These are phyloP conservation scores for Papilio polytes DNA, from an alignment of 1,140 invertebrate species.

Conservation along the genomic window DNA sequence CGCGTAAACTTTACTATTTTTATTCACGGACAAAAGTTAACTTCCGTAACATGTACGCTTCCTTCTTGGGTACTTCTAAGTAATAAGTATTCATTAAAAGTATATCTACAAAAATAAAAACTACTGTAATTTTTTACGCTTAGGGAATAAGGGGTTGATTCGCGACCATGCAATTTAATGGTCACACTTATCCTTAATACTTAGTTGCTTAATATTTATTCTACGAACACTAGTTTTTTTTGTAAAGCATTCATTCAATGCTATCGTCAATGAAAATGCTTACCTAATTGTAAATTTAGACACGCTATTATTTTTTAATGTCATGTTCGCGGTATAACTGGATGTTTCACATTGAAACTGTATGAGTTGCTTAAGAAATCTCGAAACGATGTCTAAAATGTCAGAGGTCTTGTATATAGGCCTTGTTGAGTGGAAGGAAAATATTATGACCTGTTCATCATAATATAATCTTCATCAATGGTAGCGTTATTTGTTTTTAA, in stretches of 20 bases:
- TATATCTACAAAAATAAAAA: too few relatives aligned
- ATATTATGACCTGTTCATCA: too few relatives aligned
- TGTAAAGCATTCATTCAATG: not conserved
- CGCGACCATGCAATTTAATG: too few relatives aligned
- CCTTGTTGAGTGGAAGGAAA: not conserved
- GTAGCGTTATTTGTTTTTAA: not conserved
- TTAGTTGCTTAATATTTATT: too few relatives aligned
- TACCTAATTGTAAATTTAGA: not conserved
- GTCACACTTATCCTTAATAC: too few relatives aligned
- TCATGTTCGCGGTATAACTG: not conserved
- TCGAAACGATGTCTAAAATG: not conserved
- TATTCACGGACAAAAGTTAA: not conserved
- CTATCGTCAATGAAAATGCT: not conserved
- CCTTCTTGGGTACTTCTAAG: not conserved
- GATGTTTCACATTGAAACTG: not conserved
- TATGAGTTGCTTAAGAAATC: not conserved
- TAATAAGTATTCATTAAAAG: not conserved
- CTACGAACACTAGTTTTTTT: too few relatives aligned
- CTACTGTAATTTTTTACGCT: too few relatives aligned
- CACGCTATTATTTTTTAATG: not conserved
- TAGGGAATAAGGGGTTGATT: too few relatives aligned
- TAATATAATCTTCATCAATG: too few relatives aligned
- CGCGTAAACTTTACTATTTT: not conserved
- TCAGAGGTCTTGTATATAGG: not conserved
- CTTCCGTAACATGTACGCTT: not conserved